Evolutionary conservation across 2,113 vertebrate species (phyloP).

Genomic region (Sitta europaea): DNA sequence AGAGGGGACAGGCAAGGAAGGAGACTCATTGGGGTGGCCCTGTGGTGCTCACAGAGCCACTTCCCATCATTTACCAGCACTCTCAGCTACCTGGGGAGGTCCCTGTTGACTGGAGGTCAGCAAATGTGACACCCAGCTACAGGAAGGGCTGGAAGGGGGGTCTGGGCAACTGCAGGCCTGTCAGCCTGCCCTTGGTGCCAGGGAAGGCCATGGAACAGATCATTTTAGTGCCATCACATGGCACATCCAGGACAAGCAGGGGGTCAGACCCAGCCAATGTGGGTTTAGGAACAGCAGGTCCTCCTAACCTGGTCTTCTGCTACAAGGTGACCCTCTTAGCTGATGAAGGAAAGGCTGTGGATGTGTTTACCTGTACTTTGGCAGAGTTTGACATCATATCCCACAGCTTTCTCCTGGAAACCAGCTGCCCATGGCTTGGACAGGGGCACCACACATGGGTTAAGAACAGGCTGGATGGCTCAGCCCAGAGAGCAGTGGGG

Average conservation of each 20-base stretch:
- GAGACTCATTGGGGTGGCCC: background rate
- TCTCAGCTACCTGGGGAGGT: background rate
- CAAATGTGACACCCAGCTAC: background rate
- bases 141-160: background rate
- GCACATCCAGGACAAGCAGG: background rate
- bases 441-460: fast-evolving
- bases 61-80: background rate
- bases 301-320: background rate
- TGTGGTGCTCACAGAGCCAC: background rate
- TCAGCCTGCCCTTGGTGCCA: background rate
- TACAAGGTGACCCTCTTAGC: background rate
- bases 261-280: background rate
- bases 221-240: background rate
- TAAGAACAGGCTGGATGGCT: background rate
- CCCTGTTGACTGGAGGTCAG: background rate
- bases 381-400: fast-evolving
- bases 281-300: background rate
- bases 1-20: background rate
- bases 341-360: background rate
- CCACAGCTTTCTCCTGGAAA: background rate
- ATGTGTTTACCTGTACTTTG: background rate
- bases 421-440: background rate
- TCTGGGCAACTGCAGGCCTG: background rate
- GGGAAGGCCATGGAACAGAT: background rate
- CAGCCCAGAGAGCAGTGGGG: background rate